Evolutionary conservation across 2,113 vertebrate genomes (phyloP).

Genomic region (Aphyosemion australe): DNA sequence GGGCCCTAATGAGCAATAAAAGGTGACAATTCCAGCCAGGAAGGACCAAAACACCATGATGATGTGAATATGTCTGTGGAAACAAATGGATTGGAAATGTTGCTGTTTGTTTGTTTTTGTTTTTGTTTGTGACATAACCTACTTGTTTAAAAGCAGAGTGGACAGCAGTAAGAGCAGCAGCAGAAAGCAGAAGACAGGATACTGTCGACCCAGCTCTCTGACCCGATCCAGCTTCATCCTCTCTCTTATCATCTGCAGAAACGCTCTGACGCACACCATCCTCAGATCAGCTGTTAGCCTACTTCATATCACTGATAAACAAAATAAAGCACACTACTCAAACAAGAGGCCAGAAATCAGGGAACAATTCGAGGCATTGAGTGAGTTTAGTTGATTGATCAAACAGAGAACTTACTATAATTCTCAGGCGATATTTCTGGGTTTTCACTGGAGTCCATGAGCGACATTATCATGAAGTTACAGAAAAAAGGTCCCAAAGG

Average conservation of each 20-base stretch:
- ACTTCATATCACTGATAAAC: slow-evolving; percentile 34
- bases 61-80: slow-evolving; percentile 89
- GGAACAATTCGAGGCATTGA: too few relatives aligned
- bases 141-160: slow-evolving; percentile 90
- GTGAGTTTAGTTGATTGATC: background rate
- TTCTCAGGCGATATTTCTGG: slow-evolving; percentile 9
- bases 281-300: background rate
- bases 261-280: slow-evolving; percentile 66
- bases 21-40: slow-evolving; percentile 90
- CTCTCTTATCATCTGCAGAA: slow-evolving; percentile 74
- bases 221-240: slow-evolving; percentile 80
- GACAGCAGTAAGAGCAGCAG: slow-evolving; percentile 82
- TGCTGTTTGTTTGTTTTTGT: background rate
- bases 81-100: background rate
- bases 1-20: slow-evolving; percentile 90
- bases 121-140: slow-evolving; percentile 1
- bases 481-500: slow-evolving; percentile 19
- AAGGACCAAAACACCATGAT: slow-evolving; percentile 97
- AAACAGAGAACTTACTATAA: slow-evolving; percentile 24
- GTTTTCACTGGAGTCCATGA: slow-evolving; percentile 27
- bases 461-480: slow-evolving; percentile 38
- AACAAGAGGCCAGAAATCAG: background rate
- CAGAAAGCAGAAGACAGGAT: slow-evolving; percentile 90
- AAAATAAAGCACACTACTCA: background rate
- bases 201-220: slow-evolving; percentile 88